Base-by-base conservation (phyloP, 2,888 invertebrate species). In the Steinernema carpocapsae region DNA sequence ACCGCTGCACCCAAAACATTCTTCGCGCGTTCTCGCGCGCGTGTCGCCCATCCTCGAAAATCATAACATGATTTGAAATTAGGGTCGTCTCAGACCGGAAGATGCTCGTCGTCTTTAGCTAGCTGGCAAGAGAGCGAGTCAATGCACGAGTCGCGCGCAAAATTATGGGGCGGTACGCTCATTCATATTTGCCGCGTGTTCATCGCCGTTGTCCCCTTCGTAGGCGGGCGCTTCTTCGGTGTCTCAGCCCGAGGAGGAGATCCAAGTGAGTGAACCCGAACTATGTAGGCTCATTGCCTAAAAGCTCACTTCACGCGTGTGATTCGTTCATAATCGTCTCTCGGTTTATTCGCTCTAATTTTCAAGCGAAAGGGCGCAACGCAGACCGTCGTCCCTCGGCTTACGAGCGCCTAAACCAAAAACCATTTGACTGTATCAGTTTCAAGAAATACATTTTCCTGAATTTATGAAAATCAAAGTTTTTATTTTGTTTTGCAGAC, bases 51-150 rank as follows among this genome's bases (percentile, higher is more conserved):
- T 64, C 32, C 64, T 64, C 32, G 64, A 64, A 64, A 64, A 64
- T 64, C 64, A 64, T 64, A 64, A 64, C 64, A 64, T 64, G 64
- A 64, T 64, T 64, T 64, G 64, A 64, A 64, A 64, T 64, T 64
- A 64, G 64, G 64, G 64, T 64, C 64, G 64, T 64, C 64, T 64
- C 64, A 29, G 64, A 64, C 64, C 64, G 64, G 64, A 64, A 64
- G 64, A 64, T 64, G 64, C 64, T 64, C 64, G 64, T 64, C 64
- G 64, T 64, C 64, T 64, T 64, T 64, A 64, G 64, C 64, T 64
- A 22, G 24, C 56, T 19, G 37, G 32, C 32, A 29, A 64, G 64
- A 26, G 64, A 64, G 64, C 24, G 64, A 64, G 64, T 64, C 64
- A 64, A 64, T 32, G 64, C 64, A 29, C 56, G 24, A 24, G 64